Conservation (phyloP, 2,113 vertebrate species). For the Zootoca vivipara region DNA sequence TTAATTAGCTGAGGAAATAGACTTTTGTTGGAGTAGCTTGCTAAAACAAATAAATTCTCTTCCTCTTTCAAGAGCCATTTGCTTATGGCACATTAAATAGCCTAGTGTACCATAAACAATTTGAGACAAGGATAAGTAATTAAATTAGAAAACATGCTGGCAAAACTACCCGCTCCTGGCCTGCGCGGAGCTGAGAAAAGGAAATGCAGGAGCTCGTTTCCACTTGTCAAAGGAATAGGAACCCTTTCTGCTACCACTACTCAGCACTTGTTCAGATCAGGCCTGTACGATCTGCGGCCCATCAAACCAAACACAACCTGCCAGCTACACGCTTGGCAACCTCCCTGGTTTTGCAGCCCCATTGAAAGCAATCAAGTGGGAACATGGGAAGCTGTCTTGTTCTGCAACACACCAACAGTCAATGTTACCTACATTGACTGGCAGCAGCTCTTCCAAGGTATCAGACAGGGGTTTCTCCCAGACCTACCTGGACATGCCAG, state of each 20-base stretch:
- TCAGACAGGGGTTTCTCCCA: no score
- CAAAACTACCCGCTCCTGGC: conserved; percentile 65
- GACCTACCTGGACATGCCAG: no score
- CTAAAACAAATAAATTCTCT: conserved; percentile 86
- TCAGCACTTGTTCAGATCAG: background rate
- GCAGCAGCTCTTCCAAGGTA: no score
- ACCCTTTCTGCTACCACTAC: background rate
- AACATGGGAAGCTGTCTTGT: no score
- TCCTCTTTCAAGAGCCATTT: conserved; percentile 81
- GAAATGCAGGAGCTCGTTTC: conserved; percentile 3
- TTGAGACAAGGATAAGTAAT: conserved; percentile 81
- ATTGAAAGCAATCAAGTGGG: background rate
- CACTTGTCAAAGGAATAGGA: background rate
- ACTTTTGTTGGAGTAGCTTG: conserved; percentile 81
- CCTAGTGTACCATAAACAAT: conserved; percentile 81
- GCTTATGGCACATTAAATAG: conserved; percentile 83
- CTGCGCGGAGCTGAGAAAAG: conserved; percentile 47
- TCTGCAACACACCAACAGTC: no score
- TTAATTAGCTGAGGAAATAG: conserved; percentile 85
- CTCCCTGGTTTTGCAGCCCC: background rate
- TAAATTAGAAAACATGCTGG: conserved; percentile 77
- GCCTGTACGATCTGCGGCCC: background rate
- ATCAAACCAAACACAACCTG: background rate
- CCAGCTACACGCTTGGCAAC: no score
- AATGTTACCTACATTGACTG: no score